Evolutionary conservation across 2,113 vertebrate genomes (phyloP).

Genomic region (Uria lomvia): DNA sequence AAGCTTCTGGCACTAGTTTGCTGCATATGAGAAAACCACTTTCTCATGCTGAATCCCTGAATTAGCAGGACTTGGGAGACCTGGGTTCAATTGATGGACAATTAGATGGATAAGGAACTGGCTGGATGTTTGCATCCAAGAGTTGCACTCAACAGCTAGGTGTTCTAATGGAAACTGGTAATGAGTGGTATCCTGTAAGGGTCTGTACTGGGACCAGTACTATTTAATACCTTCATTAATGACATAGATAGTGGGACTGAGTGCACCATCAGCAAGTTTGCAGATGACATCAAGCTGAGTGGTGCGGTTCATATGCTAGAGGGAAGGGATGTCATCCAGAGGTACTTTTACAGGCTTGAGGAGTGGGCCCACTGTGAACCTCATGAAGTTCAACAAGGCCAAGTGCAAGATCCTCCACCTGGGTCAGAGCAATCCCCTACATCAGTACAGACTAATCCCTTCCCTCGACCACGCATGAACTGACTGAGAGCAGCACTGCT

Average conservation of each 20-base stretch:
- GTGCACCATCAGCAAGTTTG: background rate
- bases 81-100: background rate
- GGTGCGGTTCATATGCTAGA: accelerated
- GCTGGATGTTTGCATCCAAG: background rate
- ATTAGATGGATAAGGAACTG: background rate
- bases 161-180: background rate
- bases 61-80: background rate
- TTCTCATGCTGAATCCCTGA: background rate
- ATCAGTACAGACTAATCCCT: background rate
- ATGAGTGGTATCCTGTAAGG: background rate
- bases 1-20: background rate
- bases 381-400: background rate
- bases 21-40: background rate
- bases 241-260: background rate
- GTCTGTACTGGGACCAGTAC: background rate
- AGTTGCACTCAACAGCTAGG: background rate
- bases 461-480: background rate
- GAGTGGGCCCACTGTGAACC: background rate
- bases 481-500: background rate
- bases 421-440: background rate
- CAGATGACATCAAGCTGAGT: background rate
- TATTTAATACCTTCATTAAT: background rate
- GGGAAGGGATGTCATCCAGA: background rate
- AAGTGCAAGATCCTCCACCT: background rate
- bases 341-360: background rate